A percentile compares a stretch with the other conserved stretches of the same genome.
Evolutionary conservation across 2,113 vertebrate genomes (phyloP).

Genomic region (Phoxinus phoxinus): DNA sequence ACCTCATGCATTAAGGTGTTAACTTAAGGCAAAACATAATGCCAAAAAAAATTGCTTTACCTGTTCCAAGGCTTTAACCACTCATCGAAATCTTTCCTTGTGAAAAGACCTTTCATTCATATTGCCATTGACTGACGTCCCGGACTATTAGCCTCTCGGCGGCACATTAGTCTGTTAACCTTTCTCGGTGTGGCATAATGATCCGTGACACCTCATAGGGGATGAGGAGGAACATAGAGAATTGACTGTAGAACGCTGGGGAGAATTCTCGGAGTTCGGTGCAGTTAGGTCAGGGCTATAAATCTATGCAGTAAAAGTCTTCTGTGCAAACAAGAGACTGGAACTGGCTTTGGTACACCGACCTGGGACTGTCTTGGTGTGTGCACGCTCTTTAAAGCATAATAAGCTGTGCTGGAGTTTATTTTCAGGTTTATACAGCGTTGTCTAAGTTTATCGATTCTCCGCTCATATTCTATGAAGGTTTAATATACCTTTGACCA

Average conservation of each 20-base stretch:
- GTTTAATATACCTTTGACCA: slow-evolving; percentile 12
- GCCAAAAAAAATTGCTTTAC: not conserved
- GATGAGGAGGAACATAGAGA: not conserved
- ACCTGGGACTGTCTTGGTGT: not conserved
- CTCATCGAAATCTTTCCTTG: not conserved
- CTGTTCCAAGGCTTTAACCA: slow-evolving; percentile 1
- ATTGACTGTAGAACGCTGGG: not conserved
- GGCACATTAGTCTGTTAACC: slow-evolving; percentile 16
- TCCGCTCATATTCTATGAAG: not conserved
- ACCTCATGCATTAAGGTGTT: too few species aligned
- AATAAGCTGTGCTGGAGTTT: slow-evolving; percentile 5
- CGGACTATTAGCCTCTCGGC: slow-evolving; percentile 3
- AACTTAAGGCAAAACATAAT: too few species aligned
- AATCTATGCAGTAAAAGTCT: slow-evolving; percentile 3
- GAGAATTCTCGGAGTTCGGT: not conserved
- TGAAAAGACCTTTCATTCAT: slow-evolving; percentile 8
- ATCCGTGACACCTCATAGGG: not conserved
- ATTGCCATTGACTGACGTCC: not conserved
- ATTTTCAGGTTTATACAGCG: slow-evolving; percentile 8
- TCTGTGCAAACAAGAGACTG: not conserved
- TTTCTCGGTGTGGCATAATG: slow-evolving; percentile 20
- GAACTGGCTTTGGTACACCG: not conserved
- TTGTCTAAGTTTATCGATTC: not conserved
- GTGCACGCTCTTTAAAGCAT: not conserved
- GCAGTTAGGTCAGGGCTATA: not conserved